These are phyloP conservation scores for Podarcis muralis DNA, from an alignment of 2,113 vertebrate genomes.

Conservation along the genomic window DNA sequence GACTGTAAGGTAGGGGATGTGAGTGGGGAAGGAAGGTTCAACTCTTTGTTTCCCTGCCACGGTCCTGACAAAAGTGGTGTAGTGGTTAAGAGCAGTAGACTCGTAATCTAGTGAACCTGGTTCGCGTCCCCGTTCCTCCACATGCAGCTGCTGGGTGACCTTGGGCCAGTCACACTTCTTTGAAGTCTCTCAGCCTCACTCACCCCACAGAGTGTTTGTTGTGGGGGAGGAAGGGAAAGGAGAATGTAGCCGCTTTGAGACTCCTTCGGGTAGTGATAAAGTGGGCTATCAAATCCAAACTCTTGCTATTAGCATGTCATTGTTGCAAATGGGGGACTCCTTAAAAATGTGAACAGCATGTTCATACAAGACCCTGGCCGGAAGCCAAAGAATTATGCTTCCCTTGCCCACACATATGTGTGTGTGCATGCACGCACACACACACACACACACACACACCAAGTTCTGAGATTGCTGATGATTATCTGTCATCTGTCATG, in stretches of 20 bases:
- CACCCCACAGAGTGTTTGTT: too few species aligned
- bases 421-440: neutral
- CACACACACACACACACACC: neutral
- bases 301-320: neutral
- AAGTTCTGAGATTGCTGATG: neutral
- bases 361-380: neutral
- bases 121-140: too few species aligned
- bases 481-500: neutral
- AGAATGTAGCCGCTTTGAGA: too few species aligned
- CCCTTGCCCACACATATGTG: neutral
- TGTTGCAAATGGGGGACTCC: neutral
- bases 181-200: too few species aligned
- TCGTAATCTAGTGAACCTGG: too few species aligned
- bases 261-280: too few species aligned
- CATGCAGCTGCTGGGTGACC: too few species aligned
- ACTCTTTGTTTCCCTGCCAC: neutral
- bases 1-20: too few species aligned
- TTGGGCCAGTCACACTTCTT: too few species aligned
- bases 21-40: neutral
- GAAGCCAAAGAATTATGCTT: neutral
- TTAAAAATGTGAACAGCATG: neutral
- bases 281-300: too few species aligned
- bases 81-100: too few species aligned
- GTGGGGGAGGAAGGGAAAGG: too few species aligned
- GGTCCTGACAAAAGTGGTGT: neutral